Evolutionary conservation across 2,888 invertebrate genomes (phyloP).

Genomic region (Acleris sparsana): DNA sequence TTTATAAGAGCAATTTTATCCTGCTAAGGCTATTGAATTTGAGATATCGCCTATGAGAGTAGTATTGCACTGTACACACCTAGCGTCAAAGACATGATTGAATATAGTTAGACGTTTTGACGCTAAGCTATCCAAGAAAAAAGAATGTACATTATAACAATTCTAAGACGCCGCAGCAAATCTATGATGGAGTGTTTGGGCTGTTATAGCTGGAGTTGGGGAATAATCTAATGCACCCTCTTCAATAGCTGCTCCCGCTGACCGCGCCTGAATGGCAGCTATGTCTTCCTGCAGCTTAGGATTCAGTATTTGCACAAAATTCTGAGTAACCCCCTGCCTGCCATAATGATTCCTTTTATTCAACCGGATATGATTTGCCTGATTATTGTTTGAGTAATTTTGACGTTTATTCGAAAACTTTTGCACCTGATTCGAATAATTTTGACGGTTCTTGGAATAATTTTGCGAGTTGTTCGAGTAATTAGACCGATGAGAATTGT

Average conservation of each 20-base stretch:
- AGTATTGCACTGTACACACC: no score
- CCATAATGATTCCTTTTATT: neutral
- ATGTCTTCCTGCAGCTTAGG: constrained; percentile 18
- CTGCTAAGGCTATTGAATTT: no score
- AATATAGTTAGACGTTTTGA: no score
- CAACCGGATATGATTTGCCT: neutral
- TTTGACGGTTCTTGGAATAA: neutral
- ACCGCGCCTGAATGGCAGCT: constrained; percentile 4
- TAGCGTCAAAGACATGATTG: no score
- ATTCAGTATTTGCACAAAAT: constrained; percentile 23
- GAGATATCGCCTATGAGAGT: no score
- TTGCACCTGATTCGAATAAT: neutral
- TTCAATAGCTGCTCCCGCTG: neutral
- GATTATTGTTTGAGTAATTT: no score
- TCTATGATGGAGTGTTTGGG: constrained; percentile 13
- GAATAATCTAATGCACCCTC: constrained; percentile 13
- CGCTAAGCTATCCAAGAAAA: no score
- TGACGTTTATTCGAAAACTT: neutral
- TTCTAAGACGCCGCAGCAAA: constrained; percentile 14
- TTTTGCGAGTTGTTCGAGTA: neutral
- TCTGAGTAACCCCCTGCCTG: neutral
- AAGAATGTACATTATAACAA: neutral
- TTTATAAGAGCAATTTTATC: no score
- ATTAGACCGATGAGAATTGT: constrained; percentile 12
- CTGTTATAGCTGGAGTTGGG: constrained; percentile 2